phyloP scores from a whole-genome alignment of 2,113 vertebrate species.

The Pollachius pollachius region DNA sequence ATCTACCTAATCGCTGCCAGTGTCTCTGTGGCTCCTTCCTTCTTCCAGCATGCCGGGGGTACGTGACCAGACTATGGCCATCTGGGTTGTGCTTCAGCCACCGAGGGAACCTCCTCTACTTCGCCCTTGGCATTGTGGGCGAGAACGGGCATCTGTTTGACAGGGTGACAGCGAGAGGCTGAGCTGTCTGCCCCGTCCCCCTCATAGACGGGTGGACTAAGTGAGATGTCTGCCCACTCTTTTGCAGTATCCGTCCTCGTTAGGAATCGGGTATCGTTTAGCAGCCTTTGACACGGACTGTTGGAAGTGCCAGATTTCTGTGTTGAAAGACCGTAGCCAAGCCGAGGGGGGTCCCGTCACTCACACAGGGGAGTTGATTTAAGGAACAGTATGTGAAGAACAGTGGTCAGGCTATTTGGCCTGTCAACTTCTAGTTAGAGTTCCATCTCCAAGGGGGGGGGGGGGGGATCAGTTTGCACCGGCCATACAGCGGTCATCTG shows the following conservation, averaged over 20 bases:
- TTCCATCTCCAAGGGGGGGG: slow-evolving; percentile 56
- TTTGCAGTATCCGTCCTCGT: slow-evolving; percentile 16
- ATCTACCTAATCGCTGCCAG: neutral
- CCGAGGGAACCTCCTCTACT: neutral
- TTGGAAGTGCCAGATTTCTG: slow-evolving; percentile 3
- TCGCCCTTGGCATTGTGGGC: neutral
- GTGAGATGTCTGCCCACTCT: slow-evolving; percentile 44
- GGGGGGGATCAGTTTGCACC: slow-evolving; percentile 49
- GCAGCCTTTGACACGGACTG: slow-evolving; percentile 16
- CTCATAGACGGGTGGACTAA: slow-evolving; percentile 8
- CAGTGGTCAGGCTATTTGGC: slow-evolving; percentile 32
- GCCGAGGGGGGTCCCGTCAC: slow-evolving; percentile 33
- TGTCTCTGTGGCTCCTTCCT: neutral
- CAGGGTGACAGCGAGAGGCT: slow-evolving; percentile 5
- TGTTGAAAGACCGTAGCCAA: slow-evolving; percentile 14
- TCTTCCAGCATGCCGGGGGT: neutral
- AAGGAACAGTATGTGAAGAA: slow-evolving; percentile 32
- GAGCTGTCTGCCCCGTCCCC: slow-evolving; percentile 10
- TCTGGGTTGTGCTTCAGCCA: slow-evolving; percentile 17
- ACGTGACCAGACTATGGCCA: slow-evolving; percentile 12
- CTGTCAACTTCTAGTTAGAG: slow-evolving; percentile 53
- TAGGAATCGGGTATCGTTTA: slow-evolving; percentile 9
- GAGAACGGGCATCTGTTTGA: neutral
- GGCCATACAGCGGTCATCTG: slow-evolving; percentile 19
- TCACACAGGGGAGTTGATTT: slow-evolving; percentile 32